Conservation (phyloP, 2,113 vertebrate species). For the Cephalopterus ornatus region DNA sequence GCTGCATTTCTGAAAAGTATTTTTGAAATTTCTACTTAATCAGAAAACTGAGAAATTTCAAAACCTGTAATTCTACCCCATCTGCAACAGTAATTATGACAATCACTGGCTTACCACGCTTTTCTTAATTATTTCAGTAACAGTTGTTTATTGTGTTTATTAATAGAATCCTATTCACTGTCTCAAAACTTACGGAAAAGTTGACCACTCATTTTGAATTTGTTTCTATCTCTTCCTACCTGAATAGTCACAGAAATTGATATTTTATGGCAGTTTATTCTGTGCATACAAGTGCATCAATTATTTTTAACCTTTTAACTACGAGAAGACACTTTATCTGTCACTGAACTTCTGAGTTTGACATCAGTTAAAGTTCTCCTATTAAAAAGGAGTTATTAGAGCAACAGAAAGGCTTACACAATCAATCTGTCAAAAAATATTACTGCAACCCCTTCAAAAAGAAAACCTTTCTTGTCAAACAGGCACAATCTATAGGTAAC, state of each 20-base stretch:
- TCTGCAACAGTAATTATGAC: not conserved
- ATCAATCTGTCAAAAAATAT: slow-evolving; percentile 45
- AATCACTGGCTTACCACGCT: not conserved
- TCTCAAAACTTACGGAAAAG: not conserved
- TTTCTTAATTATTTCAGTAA: not conserved
- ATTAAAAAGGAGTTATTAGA: slow-evolving; percentile 37
- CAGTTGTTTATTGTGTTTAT: not conserved
- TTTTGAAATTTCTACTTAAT: not conserved
- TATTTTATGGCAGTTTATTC: not conserved
- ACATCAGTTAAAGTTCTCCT: not conserved
- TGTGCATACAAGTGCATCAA: not conserved
- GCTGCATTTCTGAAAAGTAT: not conserved
- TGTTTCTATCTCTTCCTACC: not conserved
- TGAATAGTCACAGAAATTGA: not conserved
- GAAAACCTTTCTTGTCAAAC: not conserved
- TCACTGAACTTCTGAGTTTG: slow-evolving; percentile 7
- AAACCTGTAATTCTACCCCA: not conserved
- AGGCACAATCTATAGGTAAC: not conserved
- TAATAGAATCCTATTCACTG: not conserved
- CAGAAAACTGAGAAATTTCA: not conserved
- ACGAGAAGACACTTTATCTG: not conserved
- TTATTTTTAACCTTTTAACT: slow-evolving; percentile 53
- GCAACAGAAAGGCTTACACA: not conserved
- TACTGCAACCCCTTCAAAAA: not conserved
- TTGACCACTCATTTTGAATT: not conserved